Evolutionary conservation across 2,797 vertebrate species (phyloP), one percentile per base, ranked within the genome.

Genomic region (Sternarchorhynchus goeldii): DNA sequence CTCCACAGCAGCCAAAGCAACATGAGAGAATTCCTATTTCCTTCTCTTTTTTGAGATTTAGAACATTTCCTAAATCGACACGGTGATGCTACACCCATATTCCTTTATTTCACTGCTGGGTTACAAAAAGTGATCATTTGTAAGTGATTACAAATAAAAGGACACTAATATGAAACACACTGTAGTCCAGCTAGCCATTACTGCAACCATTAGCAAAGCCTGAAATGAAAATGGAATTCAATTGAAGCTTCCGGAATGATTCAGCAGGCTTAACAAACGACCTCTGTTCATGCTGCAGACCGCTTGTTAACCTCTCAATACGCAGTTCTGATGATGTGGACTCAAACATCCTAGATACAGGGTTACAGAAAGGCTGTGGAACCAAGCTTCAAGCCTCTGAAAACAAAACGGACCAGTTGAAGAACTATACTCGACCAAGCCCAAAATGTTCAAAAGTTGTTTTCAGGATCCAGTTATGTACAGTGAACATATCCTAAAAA

Each of bases 121-220:
- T 50, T 50, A 50, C 10, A 50, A 1, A n/a, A n/a, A n/a, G n/a
- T n/a, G n/a, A n/a, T n/a, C n/a, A n/a, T n/a, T n/a, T n/a, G n/a
- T n/a, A n/a, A n/a, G n/a, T n/a, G 3, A 50, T 4, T 31, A 50
- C 10, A 50, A 39, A 25, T 20, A 67, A 45, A 45, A 32, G 36
- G 63, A 41, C 16, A 50, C 20, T 50, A 25, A 29, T n/a, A 16
- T n/a, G 53, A 45, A 55, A 12, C 25, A 18, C 12, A 1, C 16
- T 70, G 12, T n/a, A 69, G 31, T 69, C 8, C 14, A 32, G 6
- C 6, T 70, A 32, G n/a, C 21, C 17, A 71, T 57, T 57, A 71
- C 53, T 32, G 66, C 45, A 55, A 31, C 21, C 34, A 36, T 36
- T 36, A 36, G 34, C 34, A 36, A 36, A 36, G 53, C 18, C 45